phyloP scores from a whole-genome alignment of 2,888 invertebrate species.

The Cataglyphis cursor region DNA sequence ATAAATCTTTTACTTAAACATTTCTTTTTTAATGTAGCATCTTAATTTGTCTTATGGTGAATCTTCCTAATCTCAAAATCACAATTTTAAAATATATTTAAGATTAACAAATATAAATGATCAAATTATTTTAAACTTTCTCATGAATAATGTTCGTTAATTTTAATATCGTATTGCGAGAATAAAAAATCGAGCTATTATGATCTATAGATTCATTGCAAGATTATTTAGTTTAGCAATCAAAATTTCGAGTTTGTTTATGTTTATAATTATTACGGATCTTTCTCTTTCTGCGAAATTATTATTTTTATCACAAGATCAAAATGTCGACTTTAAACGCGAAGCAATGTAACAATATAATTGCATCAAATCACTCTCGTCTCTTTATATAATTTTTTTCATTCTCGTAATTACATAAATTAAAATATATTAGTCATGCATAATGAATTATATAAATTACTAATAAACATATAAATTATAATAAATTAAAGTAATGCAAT shows the following conservation, averaged over 20 bases:
- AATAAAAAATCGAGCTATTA: not conserved
- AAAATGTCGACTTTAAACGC: not conserved
- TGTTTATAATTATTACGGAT: not conserved
- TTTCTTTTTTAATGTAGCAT: not conserved
- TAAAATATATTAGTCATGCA: not conserved
- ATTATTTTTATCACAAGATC: not conserved
- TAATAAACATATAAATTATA: constrained; percentile 11
- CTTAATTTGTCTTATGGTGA: not conserved
- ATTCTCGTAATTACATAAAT: not conserved
- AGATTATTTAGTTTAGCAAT: not conserved
- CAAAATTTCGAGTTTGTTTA: not conserved
- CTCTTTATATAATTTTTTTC: not conserved
- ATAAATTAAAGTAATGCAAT: not conserved
- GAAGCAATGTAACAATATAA: not conserved
- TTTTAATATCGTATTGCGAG: not conserved
- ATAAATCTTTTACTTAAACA: not conserved
- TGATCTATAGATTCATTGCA: not conserved
- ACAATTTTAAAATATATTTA: not conserved
- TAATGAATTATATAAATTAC: constrained; percentile 18
- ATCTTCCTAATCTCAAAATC: not conserved
- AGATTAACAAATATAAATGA: not conserved
- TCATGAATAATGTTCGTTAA: not conserved
- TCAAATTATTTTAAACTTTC: not conserved
- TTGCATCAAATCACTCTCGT: not conserved
- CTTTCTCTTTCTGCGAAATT: not conserved